Percentiles rank a stretch among this genome's conserved stretches.
phyloP scores from a whole-genome alignment of 2,797 vertebrate genomes.

The Cryptoprocta ferox region DNA sequence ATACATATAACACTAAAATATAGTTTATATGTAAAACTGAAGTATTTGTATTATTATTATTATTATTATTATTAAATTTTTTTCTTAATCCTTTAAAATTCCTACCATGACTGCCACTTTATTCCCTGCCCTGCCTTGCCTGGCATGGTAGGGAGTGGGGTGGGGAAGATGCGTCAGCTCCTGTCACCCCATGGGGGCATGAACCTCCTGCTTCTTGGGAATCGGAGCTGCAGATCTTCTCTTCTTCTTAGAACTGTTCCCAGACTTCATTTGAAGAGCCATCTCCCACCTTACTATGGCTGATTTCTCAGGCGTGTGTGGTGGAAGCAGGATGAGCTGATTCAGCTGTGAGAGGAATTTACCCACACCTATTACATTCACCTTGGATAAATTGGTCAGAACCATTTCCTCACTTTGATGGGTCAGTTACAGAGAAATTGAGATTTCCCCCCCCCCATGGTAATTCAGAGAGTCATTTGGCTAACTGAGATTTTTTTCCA shows the following conservation, averaged over 20 bases:
- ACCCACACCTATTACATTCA: background rate
- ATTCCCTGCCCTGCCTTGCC: background rate
- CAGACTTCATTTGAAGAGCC: background rate
- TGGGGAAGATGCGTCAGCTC: background rate
- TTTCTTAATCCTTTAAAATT: background rate
- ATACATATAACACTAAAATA: background rate
- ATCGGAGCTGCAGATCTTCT: background rate
- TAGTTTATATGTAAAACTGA: background rate
- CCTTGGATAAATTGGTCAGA: background rate
- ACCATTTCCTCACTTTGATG: background rate
- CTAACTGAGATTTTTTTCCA: conserved; percentile 19
- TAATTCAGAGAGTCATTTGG: conserved; percentile 25
- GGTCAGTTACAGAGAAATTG: background rate
- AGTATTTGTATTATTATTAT: no score
- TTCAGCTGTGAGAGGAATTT: background rate
- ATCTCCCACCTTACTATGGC: background rate
- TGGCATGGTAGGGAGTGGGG: background rate
- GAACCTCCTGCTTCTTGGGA: background rate
- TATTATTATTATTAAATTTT: background rate
- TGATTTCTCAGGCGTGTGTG: background rate
- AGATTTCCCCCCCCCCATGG: accelerated
- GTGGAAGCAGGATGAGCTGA: background rate
- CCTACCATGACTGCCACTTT: background rate
- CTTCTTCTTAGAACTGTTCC: background rate
- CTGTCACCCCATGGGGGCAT: background rate